phyloP scores from a whole-genome alignment of 2,888 invertebrate species.

The Drosophila limbata region DNA sequence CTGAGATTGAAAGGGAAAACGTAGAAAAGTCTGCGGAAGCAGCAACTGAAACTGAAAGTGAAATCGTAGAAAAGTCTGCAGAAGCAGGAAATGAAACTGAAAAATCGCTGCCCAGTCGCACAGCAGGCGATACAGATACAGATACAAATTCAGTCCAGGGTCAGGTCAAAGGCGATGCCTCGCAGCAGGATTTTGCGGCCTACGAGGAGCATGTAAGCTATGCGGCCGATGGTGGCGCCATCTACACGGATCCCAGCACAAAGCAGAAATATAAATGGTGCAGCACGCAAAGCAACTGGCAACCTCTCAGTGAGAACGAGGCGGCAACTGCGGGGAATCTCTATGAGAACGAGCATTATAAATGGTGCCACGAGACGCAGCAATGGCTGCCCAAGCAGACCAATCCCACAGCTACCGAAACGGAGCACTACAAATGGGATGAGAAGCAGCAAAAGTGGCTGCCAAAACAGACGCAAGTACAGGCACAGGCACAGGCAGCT shows the following conservation, averaged over 20 bases:
- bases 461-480: conserved; percentile 64
- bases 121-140: conserved; percentile 26
- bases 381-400: conserved; percentile 86
- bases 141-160: conserved; percentile 8
- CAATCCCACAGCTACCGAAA: conserved; percentile 70
- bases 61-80: conserved; percentile 7
- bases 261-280: conserved; percentile 90
- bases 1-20: conserved; percentile 17
- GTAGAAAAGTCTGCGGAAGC: conserved; percentile 2
- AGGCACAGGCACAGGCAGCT: conserved; percentile 13
- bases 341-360: conserved; percentile 84
- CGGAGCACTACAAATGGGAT: conserved; percentile 87
- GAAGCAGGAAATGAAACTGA: conserved; percentile 24
- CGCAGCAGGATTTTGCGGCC: conserved; percentile 65
- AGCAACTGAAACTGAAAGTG: conserved; percentile 13
- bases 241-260: conserved; percentile 91
- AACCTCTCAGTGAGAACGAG: conserved; percentile 79
- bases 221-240: conserved; percentile 88
- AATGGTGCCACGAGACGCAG: conserved; percentile 84
- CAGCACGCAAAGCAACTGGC: conserved; percentile 86
- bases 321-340: conserved; percentile 82
- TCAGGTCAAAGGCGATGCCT: conserved; percentile 19
- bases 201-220: conserved; percentile 89
- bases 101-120: conserved; percentile 7
- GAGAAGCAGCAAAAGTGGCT: conserved; percentile 88